phyloP scores from a whole-genome alignment of 2,888 invertebrate genomes.

The Synanthedon formicaeformis region DNA sequence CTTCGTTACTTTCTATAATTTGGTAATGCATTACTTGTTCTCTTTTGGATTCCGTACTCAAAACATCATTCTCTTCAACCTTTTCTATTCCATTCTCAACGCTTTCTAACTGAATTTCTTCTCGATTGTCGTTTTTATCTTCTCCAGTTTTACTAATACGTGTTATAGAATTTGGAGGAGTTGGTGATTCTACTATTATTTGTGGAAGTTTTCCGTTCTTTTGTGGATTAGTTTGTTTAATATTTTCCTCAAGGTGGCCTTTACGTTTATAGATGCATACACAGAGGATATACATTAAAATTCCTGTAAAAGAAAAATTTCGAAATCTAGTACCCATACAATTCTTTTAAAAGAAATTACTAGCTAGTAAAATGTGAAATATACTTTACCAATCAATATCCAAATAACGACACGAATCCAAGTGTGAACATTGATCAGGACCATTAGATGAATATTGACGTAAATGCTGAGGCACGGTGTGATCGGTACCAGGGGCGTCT shows the following conservation, averaged over 20 bases:
- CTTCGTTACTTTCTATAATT: conserved; percentile 45
- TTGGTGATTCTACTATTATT: conserved; percentile 51
- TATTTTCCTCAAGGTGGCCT: conserved; percentile 20
- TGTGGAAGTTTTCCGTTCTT: conserved; percentile 45
- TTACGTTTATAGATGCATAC: conserved; percentile 36
- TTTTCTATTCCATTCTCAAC: conserved; percentile 16
- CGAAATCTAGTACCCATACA: neutral
- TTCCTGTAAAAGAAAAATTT: conserved; percentile 32
- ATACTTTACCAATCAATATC: conserved; percentile 78
- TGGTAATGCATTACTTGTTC: conserved; percentile 44
- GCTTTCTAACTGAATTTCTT: conserved; percentile 8
- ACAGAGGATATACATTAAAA: conserved; percentile 49
- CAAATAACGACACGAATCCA: conserved; percentile 88
- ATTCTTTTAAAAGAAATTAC: neutral
- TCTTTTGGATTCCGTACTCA: conserved; percentile 20
- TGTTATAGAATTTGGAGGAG: conserved; percentile 45
- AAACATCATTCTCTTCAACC: conserved; percentile 18
- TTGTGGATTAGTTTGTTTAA: conserved; percentile 21
- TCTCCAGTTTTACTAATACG: conserved; percentile 24
- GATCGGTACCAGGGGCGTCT: conserved; percentile 88
- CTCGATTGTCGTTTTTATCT: conserved; percentile 16
- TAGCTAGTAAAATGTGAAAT: neutral
- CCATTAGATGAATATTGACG: conserved; percentile 87
- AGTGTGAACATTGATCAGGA: conserved; percentile 79
- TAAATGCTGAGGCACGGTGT: conserved; percentile 85